Evolutionary conservation across 2,888 invertebrate species (phyloP), one percentile per base, ranked within the genome.

Genomic region (Callyntrura guangdongensis): DNA sequence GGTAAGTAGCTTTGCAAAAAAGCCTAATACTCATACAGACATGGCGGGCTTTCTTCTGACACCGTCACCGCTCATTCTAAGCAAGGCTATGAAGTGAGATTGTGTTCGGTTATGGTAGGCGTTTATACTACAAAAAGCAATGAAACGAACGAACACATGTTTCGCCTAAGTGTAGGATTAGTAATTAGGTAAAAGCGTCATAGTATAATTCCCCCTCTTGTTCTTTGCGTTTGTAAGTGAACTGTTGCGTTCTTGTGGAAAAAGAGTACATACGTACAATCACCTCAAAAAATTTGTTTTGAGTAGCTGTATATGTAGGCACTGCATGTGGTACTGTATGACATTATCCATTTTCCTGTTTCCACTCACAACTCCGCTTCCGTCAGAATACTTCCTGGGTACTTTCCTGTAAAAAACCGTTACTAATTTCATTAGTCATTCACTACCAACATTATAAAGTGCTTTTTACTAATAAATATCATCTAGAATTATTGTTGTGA

Each of bases 181-280:
- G 74, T 74, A 74, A 74, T 74, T 74, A 74, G 74, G 74, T 45
- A 74, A 74, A 74, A 74, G 74, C 22, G 49, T 74, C 47, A n/a
- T n/a, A 20, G 74, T n/a, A n/a, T n/a, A n/a, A n/a, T n/a, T n/a
- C n/a, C 20, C 45, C 17, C 9, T 17, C 12, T 64, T n/a, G 36
- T 0, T 17, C 25, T 3, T 8, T 64, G 69, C 25, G 45, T 72
- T 72, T 17, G 6, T 2, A n/a, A 17, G 17, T 2, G 12, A 49
- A 49, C 22, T 49, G 49, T 74, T 74, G 74, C 74, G 74, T 74
- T 45, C n/a, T 45, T 49, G 36, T 6, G 20, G 72, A 72, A 9
- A 47, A n/a, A 12, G n/a, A 22, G 6, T 49, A 36, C 47, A 22
- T 25, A 36, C 74, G 20, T 49, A 22, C 49, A 9, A 22, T 14